Conservation (phyloP, 2,888 invertebrate species). For the Catocala fraxini region DNA sequence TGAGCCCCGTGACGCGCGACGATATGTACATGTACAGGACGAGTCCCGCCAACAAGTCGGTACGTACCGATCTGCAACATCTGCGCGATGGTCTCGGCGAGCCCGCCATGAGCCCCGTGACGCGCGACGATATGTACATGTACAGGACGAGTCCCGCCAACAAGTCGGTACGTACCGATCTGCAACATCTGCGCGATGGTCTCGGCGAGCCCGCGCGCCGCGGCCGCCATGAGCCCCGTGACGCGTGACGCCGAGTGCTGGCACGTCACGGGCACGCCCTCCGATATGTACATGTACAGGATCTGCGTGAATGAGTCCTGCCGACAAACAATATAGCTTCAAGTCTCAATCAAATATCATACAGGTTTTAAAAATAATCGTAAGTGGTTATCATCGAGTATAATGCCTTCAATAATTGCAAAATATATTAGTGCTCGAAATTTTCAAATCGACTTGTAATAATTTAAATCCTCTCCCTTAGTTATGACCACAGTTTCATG, state of each 20-base stretch:
- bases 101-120: slow-evolving; percentile 94
- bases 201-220: slow-evolving; percentile 90
- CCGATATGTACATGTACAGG: slow-evolving; percentile 92
- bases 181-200: slow-evolving; percentile 91
- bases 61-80: slow-evolving; percentile 90
- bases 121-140: slow-evolving; percentile 90
- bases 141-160: slow-evolving; percentile 90
- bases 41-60: slow-evolving; percentile 82
- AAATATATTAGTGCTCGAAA: no score
- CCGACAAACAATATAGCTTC: neutral
- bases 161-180: slow-evolving; percentile 80
- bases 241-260: slow-evolving; percentile 89
- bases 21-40: slow-evolving; percentile 92
- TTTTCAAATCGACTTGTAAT: no score
- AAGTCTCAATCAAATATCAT: no score
- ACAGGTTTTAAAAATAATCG: no score
- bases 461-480: no score
- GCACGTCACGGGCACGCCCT: slow-evolving; percentile 92
- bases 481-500: no score
- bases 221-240: slow-evolving; percentile 93
- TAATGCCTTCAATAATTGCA: no score
- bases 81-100: slow-evolving; percentile 89
- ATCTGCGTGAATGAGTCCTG: slow-evolving; percentile 92
- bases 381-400: no score
- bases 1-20: slow-evolving; percentile 91